Base-by-base conservation (phyloP, 2,797 vertebrate species). In the Gouania willdenowi region DNA sequence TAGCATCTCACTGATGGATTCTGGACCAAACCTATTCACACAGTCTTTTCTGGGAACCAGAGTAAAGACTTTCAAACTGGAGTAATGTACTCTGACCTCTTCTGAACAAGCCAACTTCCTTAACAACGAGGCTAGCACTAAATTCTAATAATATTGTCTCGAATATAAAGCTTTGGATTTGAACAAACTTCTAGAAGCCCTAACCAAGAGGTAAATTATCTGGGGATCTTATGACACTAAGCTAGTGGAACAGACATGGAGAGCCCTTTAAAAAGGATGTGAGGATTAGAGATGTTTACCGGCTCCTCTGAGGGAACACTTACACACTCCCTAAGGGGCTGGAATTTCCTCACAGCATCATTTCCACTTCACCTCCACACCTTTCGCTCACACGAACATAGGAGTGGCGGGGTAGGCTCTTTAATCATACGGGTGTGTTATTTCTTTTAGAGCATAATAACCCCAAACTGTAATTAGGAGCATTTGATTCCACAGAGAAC, bases 341-440 rank as follows among this genome's bases (percentile, higher is more conserved):
- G 51, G 29, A 75, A 62, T 77, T 74, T 82, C 56, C 70, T 59
- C 53, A 63, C 37, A 28, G 25, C 41, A 57, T 24, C 44, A 32
- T 66, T 55, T 39, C 32, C 42, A 59, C 50, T 6, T 42, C 28
- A 41, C 29, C 30, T 42, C 41, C 44, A 56, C 62, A 62, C 63
- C 39, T 65, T 53, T 13, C 47, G 38, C 37, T 53, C 38, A 20
- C 43, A 63, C 36, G 75, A 68, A 77, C 66, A 59, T 81, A 51
- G 79, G 56, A 60, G 66, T 39, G 34, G 54, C 56, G 52, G 51
- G n/a, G 66, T 68, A 59, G 65, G 60, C 63, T 75, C 66, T 81
- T 74, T 82, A 81, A 87, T 87, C 81, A 80, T 39, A 41, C 33
- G 37, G 61, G 71, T 65, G 66, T 61, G 62, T 13, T 56, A 78